Conservation (phyloP, 2,113 vertebrate species). For the Chaenocephalus aceratus region DNA sequence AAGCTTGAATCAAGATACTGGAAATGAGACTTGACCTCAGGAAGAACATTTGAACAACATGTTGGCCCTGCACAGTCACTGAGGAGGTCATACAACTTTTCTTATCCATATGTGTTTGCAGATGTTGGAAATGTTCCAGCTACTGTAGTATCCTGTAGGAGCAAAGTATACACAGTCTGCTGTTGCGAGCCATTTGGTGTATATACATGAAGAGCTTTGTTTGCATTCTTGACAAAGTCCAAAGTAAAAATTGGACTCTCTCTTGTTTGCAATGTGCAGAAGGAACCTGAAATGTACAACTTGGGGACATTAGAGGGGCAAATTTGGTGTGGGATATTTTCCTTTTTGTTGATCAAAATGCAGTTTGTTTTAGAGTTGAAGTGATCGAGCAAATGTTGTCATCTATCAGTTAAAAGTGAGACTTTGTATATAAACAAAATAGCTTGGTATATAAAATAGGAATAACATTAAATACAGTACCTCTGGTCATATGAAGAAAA, state of each 20-base stretch:
- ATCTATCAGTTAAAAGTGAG: background rate
- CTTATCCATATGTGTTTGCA: constrained; percentile 1
- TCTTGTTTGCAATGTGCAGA: constrained; percentile 35
- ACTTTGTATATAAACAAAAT: background rate
- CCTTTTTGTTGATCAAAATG: background rate
- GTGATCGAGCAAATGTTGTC: background rate
- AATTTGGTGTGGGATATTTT: background rate
- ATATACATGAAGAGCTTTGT: constrained; percentile 38
- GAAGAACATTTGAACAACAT: background rate
- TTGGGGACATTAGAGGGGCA: background rate
- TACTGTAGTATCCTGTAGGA: background rate
- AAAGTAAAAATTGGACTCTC: constrained; percentile 24
- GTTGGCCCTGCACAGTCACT: constrained; percentile 5
- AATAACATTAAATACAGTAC: background rate
- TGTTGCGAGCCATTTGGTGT: constrained; percentile 8
- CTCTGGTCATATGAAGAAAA: background rate
- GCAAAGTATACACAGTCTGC: constrained; percentile 8
- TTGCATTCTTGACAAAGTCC: constrained; percentile 65
- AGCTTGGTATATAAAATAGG: background rate
- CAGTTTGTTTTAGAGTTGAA: background rate
- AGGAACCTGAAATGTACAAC: constrained; percentile 12
- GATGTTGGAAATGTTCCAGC: background rate
- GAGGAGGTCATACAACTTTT: background rate
- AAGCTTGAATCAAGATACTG: constrained; percentile 10
- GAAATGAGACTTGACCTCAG: background rate